Evolutionary conservation across 2,888 invertebrate species (phyloP).

Genomic region (Antheraea yamamai): DNA sequence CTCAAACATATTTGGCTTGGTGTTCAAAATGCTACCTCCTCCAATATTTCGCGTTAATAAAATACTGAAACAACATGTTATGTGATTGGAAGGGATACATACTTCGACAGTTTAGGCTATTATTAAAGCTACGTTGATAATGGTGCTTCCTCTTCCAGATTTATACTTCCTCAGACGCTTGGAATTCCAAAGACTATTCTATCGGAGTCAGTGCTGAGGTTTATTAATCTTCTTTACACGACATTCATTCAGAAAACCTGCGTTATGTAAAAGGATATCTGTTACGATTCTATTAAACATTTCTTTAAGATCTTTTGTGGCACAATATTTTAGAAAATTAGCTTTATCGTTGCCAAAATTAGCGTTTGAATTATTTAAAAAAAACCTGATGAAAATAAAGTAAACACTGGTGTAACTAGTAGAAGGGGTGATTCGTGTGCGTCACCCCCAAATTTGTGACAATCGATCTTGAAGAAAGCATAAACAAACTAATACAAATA

Average conservation of each 20-base stretch:
- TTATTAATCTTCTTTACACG: conserved; percentile 45
- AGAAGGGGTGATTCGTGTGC: too few relatives aligned
- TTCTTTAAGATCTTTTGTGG: conserved; percentile 68
- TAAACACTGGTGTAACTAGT: too few relatives aligned
- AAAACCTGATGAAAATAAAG: too few relatives aligned
- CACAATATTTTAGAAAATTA: conserved; percentile 74
- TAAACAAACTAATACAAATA: too few relatives aligned
- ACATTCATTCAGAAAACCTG: conserved; percentile 57
- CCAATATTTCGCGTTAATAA: too few relatives aligned
- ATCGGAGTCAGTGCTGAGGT: conserved; percentile 60
- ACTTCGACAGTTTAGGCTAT: background rate
- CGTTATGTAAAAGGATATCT: conserved; percentile 71
- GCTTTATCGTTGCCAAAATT: conserved; percentile 69
- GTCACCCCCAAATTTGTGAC: too few relatives aligned
- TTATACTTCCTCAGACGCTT: conserved; percentile 27
- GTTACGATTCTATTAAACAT: conserved; percentile 55
- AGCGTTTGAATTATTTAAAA: conserved; percentile 21
- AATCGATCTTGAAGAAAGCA: too few relatives aligned
- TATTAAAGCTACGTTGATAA: conserved; percentile 3
- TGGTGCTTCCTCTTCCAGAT: conserved; percentile 16
- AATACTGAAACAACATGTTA: too few relatives aligned
- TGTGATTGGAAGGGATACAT: too few relatives aligned
- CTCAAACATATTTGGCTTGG: too few relatives aligned
- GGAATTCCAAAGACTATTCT: conserved; percentile 74
- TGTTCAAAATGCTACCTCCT: too few relatives aligned